Conservation (phyloP, 92 coral and sea anemone genomes). For the Zoanthus sansibaricus region DNA sequence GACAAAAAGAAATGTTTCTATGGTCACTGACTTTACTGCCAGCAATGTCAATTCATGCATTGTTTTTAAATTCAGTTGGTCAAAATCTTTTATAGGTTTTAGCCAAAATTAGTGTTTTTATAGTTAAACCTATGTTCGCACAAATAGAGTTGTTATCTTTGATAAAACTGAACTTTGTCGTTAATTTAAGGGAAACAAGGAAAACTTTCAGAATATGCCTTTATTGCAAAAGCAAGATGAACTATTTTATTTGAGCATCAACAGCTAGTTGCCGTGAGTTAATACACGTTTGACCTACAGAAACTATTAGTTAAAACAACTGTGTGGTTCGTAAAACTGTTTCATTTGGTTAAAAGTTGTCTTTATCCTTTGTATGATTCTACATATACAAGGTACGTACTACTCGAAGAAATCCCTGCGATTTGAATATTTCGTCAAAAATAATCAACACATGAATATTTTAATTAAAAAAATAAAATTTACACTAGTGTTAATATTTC, state of each 20-base stretch:
- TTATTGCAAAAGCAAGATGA: no score
- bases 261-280: no score
- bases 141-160: background rate
- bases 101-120: background rate
- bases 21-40: conserved; percentile 15
- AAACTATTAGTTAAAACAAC: no score
- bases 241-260: no score
- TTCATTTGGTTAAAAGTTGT: background rate
- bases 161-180: background rate
- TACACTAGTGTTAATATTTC: background rate
- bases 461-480: conserved; percentile 36
- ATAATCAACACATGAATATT: conserved; percentile 40
- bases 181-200: no score
- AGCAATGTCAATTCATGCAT: background rate
- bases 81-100: background rate
- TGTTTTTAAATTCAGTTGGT: conserved; percentile 18
- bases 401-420: background rate
- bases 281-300: no score
- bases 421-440: conserved; percentile 25
- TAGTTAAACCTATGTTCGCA: background rate
- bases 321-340: background rate
- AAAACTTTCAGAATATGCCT: no score
- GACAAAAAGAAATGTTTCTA: conserved; percentile 11
- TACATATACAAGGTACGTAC: background rate
- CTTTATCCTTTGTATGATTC: background rate